phyloP scores from a whole-genome alignment of 92 coral and sea anemone species.

The Desmophyllum pertusum region DNA sequence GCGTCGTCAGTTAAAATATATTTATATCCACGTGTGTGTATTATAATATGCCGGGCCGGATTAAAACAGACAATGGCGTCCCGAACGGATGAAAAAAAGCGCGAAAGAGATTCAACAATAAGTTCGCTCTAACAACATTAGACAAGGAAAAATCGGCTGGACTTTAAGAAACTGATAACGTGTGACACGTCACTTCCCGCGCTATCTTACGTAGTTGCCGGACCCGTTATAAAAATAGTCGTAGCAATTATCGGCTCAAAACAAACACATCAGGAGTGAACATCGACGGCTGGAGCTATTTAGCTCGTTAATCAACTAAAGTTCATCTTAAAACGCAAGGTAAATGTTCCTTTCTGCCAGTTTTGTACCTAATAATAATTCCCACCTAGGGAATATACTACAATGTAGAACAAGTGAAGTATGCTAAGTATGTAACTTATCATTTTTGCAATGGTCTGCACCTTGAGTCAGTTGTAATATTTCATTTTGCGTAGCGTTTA shows the following conservation, averaged over 20 bases:
- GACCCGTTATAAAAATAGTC: conserved; percentile 14
- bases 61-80: not conserved
- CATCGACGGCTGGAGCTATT: not conserved
- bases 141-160: conserved; percentile 13
- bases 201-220: too few species aligned
- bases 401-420: too few species aligned
- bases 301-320: not conserved
- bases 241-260: not conserved
- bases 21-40: not conserved
- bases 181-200: conserved; percentile 40
- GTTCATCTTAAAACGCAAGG: not conserved
- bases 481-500: too few species aligned
- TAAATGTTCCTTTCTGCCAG: not conserved
- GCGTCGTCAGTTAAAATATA: not conserved
- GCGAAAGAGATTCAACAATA: not conserved
- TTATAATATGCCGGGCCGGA: too few species aligned
- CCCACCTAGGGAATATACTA: too few species aligned
- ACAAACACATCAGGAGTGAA: not conserved
- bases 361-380: too few species aligned
- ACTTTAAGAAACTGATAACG: conserved; percentile 11
- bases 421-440: too few species aligned
- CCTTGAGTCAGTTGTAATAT: too few species aligned
- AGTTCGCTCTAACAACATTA: not conserved
- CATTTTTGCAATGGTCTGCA: too few species aligned
- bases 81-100: conserved; percentile 23